Conservation (phyloP, 2,113 vertebrate species). For the Pyxicephalus adspersus region DNA sequence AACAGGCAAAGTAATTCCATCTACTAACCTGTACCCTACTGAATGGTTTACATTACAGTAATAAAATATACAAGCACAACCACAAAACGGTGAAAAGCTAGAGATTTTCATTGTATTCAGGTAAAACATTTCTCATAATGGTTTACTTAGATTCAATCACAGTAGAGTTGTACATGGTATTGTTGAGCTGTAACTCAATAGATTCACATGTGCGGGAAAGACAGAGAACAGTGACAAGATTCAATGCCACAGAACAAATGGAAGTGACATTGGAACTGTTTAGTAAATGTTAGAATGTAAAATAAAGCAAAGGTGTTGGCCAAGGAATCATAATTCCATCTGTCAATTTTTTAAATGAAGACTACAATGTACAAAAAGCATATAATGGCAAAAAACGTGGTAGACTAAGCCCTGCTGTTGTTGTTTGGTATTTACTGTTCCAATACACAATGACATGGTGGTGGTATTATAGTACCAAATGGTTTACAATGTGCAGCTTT, state of each 20-base stretch:
- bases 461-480: too few relatives aligned
- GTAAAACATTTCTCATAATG: conserved; percentile 14
- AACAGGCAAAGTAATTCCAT: background rate
- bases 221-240: background rate
- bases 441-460: too few relatives aligned
- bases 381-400: too few relatives aligned
- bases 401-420: too few relatives aligned
- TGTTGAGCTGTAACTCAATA: conserved; percentile 18
- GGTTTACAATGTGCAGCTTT: too few relatives aligned
- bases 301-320: too few relatives aligned
- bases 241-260: background rate
- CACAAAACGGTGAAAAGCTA: background rate
- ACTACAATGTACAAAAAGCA: too few relatives aligned
- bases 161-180: conserved; percentile 19
- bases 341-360: background rate
- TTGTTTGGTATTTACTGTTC: too few relatives aligned
- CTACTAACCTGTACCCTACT: background rate
- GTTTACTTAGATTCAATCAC: background rate
- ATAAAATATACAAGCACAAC: background rate
- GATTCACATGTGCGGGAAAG: background rate
- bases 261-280: too few relatives aligned
- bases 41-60: conserved; percentile 22
- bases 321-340: background rate
- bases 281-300: too few relatives aligned
- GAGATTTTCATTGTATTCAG: conserved; percentile 31